Evolutionary conservation across 1,140 invertebrate species (phyloP).

Genomic region (Acromyrmex heyeri): DNA sequence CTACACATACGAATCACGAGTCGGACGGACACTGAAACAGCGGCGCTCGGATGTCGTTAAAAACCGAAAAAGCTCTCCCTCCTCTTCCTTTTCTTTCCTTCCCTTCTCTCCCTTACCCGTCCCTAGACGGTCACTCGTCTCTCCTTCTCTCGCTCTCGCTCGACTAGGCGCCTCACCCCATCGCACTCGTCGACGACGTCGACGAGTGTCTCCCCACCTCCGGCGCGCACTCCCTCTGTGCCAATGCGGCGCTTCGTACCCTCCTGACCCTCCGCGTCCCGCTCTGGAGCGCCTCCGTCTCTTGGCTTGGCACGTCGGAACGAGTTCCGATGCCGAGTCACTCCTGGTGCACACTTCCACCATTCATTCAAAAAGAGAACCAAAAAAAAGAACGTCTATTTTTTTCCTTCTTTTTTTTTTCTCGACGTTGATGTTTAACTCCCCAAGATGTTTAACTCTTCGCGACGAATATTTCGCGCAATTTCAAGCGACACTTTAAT

Average conservation of each 20-base stretch:
- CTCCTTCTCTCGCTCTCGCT: not conserved
- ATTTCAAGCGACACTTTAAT: not conserved
- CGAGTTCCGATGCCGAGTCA: constrained; percentile 23
- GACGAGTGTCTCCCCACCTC: not conserved
- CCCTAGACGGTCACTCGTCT: not conserved
- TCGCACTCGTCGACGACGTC: constrained; percentile 34
- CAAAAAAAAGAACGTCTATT: not conserved
- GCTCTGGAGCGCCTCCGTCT: not conserved
- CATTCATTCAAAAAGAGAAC: constrained; percentile 9
- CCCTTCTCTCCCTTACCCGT: not conserved
- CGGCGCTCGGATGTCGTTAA: constrained; percentile 46
- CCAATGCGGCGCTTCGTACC: constrained; percentile 20
- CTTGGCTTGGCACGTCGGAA: not conserved
- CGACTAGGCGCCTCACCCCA: not conserved
- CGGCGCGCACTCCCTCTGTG: not conserved
- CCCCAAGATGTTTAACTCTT: not conserved
- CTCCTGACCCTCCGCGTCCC: not conserved
- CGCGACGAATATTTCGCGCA: not conserved
- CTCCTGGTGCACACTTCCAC: not conserved
- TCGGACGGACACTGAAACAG: constrained; percentile 22
- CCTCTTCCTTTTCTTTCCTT: too few relatives aligned
- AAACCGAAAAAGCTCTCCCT: constrained; percentile 50
- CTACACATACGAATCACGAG: not conserved
- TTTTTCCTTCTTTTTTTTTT: not conserved
- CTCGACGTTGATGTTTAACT: not conserved